Base-by-base conservation (phyloP, 1,140 invertebrate species). In the Lerema accius region DNA sequence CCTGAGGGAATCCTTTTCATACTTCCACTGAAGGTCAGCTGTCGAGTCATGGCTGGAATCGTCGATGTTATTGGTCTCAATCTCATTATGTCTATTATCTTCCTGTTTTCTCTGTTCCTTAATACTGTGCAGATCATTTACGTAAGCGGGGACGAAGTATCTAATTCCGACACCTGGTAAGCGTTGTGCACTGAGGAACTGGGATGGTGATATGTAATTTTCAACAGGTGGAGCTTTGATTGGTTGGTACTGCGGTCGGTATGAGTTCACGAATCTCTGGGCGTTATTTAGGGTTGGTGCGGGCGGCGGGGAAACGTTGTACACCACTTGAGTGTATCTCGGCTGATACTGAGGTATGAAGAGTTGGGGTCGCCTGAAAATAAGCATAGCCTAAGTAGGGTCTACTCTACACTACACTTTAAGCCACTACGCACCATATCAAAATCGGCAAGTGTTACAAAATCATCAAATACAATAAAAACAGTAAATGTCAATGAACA, bases 271-370 rank as follows among this genome's bases (percentile, higher is more conserved):
- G 55, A 91, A 91, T 3, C 79, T 69, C 69, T 89, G 82, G 0
- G 80, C 89, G 26, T 80, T 88, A 68, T 80, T 84, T 11, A 79
- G 70, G 3, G 82, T 75, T 32, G 50, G 61, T 28, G 62, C 68
- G n/a, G 73, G 67, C 0, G 78, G 53, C 3, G 66, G 15, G 3
- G 71, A 69, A 17, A 71, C 53, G 28, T 77, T 81, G 69, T 80
- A 89, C 10, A 83, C 65, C 15, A 91, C 64, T 50, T 90, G 76
- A 0, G 90, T 91, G 65, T 91, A 91, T 68, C 80, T 81, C 42
- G 80, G 80, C 50, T 87, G 28, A 32, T 32, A 32, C 9, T 32
- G 85, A 59, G 86, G 84, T 49, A 78, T 69, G 74, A 88, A 90
- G 48, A 76, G 63, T 59, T 81, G 83, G 26, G 86, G 87, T 68